phyloP scores from a whole-genome alignment of 2,888 invertebrate genomes.

The Diarsia brunnea region DNA sequence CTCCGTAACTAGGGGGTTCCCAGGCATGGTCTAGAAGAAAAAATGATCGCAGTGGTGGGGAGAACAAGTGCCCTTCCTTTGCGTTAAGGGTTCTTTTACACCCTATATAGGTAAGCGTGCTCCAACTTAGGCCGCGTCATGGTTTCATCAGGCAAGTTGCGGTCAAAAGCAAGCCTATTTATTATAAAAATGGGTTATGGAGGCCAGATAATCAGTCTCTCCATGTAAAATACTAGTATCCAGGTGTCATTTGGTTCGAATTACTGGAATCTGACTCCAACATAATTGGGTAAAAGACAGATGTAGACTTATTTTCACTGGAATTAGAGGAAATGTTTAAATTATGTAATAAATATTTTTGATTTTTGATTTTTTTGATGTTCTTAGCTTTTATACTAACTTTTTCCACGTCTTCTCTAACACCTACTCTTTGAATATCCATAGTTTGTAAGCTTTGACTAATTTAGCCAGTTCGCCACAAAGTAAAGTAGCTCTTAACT shows the following conservation, averaged over 20 bases:
- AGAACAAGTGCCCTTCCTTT: too few species aligned
- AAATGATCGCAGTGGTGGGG: too few species aligned
- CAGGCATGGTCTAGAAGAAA: too few species aligned
- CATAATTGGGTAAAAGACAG: not conserved
- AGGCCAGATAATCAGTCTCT: not conserved
- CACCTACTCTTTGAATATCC: not conserved
- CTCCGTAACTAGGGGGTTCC: too few species aligned
- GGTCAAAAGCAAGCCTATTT: not conserved
- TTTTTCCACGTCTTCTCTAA: too few species aligned
- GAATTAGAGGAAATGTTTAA: not conserved
- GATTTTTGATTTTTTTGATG: too few species aligned
- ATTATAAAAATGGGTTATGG: not conserved
- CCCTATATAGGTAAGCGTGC: too few species aligned
- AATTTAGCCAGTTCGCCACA: not conserved
- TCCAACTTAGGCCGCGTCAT: not conserved
- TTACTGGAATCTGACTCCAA: not conserved
- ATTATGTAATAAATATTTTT: too few species aligned
- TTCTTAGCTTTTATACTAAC: too few species aligned
- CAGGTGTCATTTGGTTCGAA: not conserved
- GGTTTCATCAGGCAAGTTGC: not conserved
- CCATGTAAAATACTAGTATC: not conserved
- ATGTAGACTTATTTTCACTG: not conserved
- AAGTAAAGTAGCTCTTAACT: constrained; percentile 17
- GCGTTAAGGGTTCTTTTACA: too few species aligned
- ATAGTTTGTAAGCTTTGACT: constrained; percentile 4